These are phyloP conservation scores for Gnathonemus echidnorhynchus DNA, from an alignment of 2,113 vertebrate species.

Conservation along the genomic window DNA sequence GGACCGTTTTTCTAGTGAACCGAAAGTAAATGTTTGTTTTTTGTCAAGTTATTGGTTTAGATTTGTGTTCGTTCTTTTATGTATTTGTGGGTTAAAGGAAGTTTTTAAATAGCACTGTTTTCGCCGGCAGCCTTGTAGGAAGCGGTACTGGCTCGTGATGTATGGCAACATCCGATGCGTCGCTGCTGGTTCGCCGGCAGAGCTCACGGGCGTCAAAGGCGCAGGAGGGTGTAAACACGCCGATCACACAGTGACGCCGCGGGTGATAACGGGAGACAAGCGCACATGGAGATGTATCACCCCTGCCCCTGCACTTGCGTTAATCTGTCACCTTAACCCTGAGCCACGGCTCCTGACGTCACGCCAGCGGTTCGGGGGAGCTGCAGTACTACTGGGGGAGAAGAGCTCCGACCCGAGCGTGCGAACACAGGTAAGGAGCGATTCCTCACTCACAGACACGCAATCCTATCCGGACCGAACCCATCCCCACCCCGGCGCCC, in stretches of 20 bases:
- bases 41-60: neutral
- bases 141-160: neutral
- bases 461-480: neutral
- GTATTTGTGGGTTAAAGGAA: neutral
- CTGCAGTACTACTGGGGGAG: conserved; percentile 36
- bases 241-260: neutral
- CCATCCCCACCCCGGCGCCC: conserved; percentile 18
- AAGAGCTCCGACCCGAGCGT: conserved; percentile 29
- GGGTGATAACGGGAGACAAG: neutral
- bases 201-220: neutral
- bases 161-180: neutral
- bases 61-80: neutral
- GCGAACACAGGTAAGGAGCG: conserved; percentile 12
- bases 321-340: conserved; percentile 17
- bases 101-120: neutral
- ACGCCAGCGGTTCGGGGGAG: conserved; percentile 20
- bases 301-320: conserved; percentile 33
- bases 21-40: neutral
- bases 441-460: neutral
- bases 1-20: neutral
- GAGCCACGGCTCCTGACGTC: conserved; percentile 25
- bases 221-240: neutral
- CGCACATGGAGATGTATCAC: neutral
- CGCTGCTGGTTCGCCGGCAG: neutral
- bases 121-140: neutral